These are phyloP conservation scores for Megamerina dolium DNA, from an alignment of 2,888 invertebrate genomes.

Conservation along the genomic window DNA sequence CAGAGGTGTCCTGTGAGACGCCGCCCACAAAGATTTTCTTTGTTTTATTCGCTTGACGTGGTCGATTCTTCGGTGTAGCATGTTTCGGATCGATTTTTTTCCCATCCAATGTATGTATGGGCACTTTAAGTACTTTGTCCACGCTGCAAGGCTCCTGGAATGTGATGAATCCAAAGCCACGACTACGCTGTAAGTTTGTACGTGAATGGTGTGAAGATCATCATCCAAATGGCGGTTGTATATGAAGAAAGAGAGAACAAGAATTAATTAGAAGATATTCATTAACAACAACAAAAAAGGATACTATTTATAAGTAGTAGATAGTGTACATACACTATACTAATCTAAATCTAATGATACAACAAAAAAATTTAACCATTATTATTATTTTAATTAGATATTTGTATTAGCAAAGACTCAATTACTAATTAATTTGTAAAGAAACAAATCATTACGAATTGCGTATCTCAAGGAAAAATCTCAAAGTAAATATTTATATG, in stretches of 20 bases:
- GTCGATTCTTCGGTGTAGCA: slow-evolving; percentile 85
- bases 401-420: too few relatives aligned
- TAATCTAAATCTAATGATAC: too few relatives aligned
- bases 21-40: slow-evolving; percentile 92
- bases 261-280: not conserved
- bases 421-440: too few relatives aligned
- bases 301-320: too few relatives aligned
- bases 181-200: slow-evolving; percentile 66
- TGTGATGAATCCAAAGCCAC: slow-evolving; percentile 89
- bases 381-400: too few relatives aligned
- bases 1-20: slow-evolving; percentile 85
- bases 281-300: not conserved
- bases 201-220: too few relatives aligned
- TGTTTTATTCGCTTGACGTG: slow-evolving; percentile 77
- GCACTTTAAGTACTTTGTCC: slow-evolving; percentile 84
- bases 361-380: too few relatives aligned
- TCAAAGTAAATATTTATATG: too few relatives aligned
- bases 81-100: slow-evolving; percentile 93
- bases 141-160: slow-evolving; percentile 87
- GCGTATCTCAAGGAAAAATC: too few relatives aligned
- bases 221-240: too few relatives aligned
- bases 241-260: not conserved
- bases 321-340: too few relatives aligned
- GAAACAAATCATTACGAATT: too few relatives aligned
- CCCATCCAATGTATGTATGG: slow-evolving; percentile 84